These are phyloP conservation scores for Stenichneumon culpator DNA, from an alignment of 2,888 invertebrate genomes.

Conservation along the genomic window DNA sequence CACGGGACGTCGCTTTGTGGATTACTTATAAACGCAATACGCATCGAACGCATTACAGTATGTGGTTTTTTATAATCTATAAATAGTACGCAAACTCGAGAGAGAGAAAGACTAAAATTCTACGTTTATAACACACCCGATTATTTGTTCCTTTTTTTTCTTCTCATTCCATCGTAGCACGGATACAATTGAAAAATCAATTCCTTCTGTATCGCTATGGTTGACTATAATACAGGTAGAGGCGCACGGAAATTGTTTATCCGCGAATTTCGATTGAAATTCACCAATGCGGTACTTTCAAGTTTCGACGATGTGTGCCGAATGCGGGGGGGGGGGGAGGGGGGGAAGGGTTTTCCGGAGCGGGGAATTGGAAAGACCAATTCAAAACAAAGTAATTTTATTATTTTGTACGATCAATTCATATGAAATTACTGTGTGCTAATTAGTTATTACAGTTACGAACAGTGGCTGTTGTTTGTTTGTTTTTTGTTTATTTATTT, in stretches of 20 bases:
- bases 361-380: slow-evolving; percentile 48
- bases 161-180: slow-evolving; percentile 11
- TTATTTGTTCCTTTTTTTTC: background rate
- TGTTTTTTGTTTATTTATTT: slow-evolving; percentile 16
- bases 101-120: slow-evolving; percentile 4
- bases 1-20: slow-evolving; percentile 5
- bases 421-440: slow-evolving; percentile 76
- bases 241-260: background rate
- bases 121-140: slow-evolving; percentile 28
- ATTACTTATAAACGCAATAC: background rate
- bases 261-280: slow-evolving; percentile 26
- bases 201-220: slow-evolving; percentile 13
- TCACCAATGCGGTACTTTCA: slow-evolving; percentile 49
- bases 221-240: slow-evolving; percentile 6
- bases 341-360: slow-evolving; percentile 4
- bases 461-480: slow-evolving; percentile 65
- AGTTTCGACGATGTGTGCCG: background rate
- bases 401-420: slow-evolving; percentile 73
- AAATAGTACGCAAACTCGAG: slow-evolving; percentile 27
- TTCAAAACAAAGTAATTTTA: slow-evolving; percentile 75
- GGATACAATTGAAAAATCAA: slow-evolving; percentile 30
- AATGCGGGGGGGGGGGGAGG: slow-evolving; percentile 27
- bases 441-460: slow-evolving; percentile 74
- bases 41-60: background rate
- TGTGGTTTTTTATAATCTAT: background rate